Base-by-base conservation (phyloP, 2,888 invertebrate species). In the Lysandra bellargus region DNA sequence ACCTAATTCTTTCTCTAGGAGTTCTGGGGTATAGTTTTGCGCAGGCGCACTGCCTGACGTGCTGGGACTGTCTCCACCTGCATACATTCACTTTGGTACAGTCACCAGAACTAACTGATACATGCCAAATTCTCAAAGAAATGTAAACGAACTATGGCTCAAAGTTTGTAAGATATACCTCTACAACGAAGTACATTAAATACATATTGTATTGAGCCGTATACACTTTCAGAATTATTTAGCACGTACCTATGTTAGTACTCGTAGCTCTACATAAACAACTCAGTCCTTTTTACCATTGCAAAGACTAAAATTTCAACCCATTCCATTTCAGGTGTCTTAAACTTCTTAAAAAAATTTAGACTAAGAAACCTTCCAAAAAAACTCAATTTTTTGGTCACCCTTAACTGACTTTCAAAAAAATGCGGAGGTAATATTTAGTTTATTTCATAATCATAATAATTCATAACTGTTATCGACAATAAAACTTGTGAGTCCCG, bases 1-100 rank as follows among this genome's bases (percentile, higher is more conserved):
- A 94, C 94, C 94, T 84, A 93, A 91, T 84, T 92, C 91, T 84
- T 92, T 90, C 84, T 92, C 93, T 83, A 88, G 85, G 84, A 92
- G 87, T 83, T 90, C 91, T 78, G 86, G 86, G 77, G 85, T 86
- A 85, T 88, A 87, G 81, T 84, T 86, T 81, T 86, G 88, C 82
- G 88, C 85, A 79, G 89, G 85, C 80, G 85, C 82, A 81, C 85
- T 83, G 80, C 87, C 85, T 17, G 92, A 90, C 1, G 92, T 86
- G 78, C 91, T 90, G 77, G 93, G 86, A 82, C 85, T 87, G 77
- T 93, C 94, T 79, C 88, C 92, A 92, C 94, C 94, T 94, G 92
- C 81, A 86, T 69, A 69, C 69, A 69, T 69, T 69, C 69, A 69
- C 69, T 23, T 64, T 64, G 69, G 33, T 69, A 69, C 69, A 69